Conservation (phyloP, 2,797 vertebrate species). For the Phoebastria nigripes region DNA sequence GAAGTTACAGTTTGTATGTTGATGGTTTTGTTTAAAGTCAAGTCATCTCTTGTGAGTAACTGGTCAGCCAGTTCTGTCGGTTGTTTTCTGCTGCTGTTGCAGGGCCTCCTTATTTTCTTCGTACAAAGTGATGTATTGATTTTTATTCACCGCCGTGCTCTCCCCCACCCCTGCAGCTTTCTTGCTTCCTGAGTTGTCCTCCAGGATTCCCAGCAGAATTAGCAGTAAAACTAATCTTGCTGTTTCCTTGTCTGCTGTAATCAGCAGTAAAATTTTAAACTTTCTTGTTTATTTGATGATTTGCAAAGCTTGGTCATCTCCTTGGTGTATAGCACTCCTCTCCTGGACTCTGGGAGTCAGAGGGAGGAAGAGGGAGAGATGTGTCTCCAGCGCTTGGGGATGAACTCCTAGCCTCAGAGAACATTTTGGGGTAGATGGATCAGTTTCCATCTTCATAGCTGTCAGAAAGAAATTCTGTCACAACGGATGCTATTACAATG, state of each 20-base stretch:
- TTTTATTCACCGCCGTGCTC: not conserved
- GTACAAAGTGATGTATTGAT: not conserved
- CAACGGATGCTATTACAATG: rapidly evolving
- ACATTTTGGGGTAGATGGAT: not conserved
- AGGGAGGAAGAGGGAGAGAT: not conserved
- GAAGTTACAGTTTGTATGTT: not conserved
- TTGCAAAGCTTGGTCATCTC: not conserved
- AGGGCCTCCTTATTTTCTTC: not conserved
- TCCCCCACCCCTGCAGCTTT: not conserved
- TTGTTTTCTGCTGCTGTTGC: not conserved
- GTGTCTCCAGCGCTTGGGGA: not conserved
- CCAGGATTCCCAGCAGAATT: not conserved
- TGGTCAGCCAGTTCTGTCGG: not conserved
- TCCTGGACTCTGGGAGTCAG: not conserved
- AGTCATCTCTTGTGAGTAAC: not conserved
- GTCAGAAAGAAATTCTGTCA: not conserved
- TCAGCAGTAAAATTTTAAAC: not conserved
- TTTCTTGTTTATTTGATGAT: not conserved
- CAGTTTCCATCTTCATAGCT: not conserved
- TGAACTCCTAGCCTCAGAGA: not conserved
- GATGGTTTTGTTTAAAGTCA: not conserved
- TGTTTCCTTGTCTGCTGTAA: not conserved
- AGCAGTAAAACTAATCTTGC: not conserved
- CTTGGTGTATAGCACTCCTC: not conserved
- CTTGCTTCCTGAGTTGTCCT: not conserved